Base-by-base conservation (phyloP, 2,113 vertebrate species). In the Labeo catla region DNA sequence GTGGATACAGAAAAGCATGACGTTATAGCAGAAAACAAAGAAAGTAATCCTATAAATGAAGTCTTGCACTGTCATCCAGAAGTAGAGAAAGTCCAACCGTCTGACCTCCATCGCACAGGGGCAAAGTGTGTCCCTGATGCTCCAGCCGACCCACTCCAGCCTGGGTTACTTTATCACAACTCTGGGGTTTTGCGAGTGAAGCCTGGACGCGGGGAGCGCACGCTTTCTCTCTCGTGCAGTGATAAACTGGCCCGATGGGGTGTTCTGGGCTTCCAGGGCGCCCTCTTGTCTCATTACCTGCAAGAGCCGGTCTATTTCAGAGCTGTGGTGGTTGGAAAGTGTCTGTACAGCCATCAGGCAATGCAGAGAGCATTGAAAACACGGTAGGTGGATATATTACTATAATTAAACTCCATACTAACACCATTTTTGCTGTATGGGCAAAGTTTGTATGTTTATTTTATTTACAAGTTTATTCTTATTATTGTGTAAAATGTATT, bases 201-300 rank as follows among this genome's bases (percentile, higher is more conserved):
- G 91, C 98, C 98, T 0, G 98, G 98, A 6, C 95, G 98, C 7
- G 98, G 98, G 39, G 95, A 97, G 79, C 95, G 95, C 9, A 99
- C 98, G 0, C 88, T 94, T 61, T 99, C 98, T 19, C 96, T 99
- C 91, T 99, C 97, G 87, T 99, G 98, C 92, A 99, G 97, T 2
- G 98, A 99, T 91, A 99, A 99, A 90, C 77, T 97, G 88, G 94
- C 96, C 49, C 95, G 96, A 45, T 97, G 90, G 90, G 59, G 81
- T 90, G 76, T 96, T 54, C 91, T 99, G 1, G 98, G 98, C 19
- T 97, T 97, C 91, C 98, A 99, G 86, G 98, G 98, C 0, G 97
- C 97, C 4, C 95, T 99, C 80, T 91, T 99, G 85, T 96, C 95
- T 92, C 98, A 98, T 89, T 97, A 97, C 91, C 93, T 99, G 15